Evolutionary conservation across 2,797 vertebrate genomes (phyloP).

Genomic region (Phalanger gymnotis): DNA sequence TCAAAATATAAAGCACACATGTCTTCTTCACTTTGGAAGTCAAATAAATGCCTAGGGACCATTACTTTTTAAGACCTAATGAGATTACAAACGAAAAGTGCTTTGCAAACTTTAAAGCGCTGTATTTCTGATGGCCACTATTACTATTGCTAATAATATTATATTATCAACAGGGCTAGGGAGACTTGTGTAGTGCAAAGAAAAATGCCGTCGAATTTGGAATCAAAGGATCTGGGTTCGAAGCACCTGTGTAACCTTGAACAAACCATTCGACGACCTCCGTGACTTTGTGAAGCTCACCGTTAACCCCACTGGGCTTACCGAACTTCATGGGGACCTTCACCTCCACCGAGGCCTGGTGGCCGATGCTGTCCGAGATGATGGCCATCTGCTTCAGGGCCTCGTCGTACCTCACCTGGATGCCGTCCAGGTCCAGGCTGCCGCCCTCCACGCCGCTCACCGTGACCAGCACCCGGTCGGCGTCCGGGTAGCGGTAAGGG

Average conservation of each 20-base stretch:
- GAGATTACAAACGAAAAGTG: background rate
- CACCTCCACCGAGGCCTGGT: slow-evolving; percentile 86
- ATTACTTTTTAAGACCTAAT: background rate
- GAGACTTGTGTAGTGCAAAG: background rate
- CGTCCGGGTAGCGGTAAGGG: slow-evolving; percentile 86
- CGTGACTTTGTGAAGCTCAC: background rate
- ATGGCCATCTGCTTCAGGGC: slow-evolving; percentile 85
- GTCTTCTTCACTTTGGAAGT: background rate
- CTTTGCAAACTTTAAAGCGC: background rate
- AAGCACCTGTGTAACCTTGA: background rate
- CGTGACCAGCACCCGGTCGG: slow-evolving; percentile 88
- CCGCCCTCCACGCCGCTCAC: slow-evolving; percentile 76
- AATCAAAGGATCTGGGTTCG: background rate
- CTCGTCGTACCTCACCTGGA: slow-evolving; percentile 88
- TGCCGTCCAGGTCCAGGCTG: slow-evolving; percentile 70
- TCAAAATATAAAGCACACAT: background rate
- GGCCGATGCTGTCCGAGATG: slow-evolving; percentile 76
- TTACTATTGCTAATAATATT: background rate
- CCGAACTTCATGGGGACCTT: slow-evolving; percentile 90
- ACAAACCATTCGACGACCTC: too few species aligned
- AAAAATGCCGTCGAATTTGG: background rate
- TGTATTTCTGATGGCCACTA: background rate
- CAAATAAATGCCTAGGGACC: background rate
- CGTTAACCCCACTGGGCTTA: slow-evolving; percentile 79
- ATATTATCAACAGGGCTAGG: background rate